A percentile compares a stretch with the other conserved stretches of the same genome.
These are phyloP conservation scores for Bothrops alternatus DNA, from an alignment of 2,797 vertebrate genomes.

Conservation along the genomic window DNA sequence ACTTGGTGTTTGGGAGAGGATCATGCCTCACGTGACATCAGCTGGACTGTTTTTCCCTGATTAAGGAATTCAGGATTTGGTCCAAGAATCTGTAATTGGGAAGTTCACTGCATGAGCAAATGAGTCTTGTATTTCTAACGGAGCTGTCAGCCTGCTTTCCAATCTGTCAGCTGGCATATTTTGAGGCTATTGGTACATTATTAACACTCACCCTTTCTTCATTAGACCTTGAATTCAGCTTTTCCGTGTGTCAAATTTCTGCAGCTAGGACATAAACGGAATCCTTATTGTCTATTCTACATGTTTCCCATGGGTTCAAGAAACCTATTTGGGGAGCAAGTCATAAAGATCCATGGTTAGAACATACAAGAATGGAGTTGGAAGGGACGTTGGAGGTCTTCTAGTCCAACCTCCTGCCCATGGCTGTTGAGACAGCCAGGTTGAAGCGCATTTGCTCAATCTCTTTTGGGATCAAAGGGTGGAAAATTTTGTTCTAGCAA, in stretches of 20 bases:
- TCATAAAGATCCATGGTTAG: background rate
- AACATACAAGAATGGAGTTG: background rate
- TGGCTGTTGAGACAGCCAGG: background rate
- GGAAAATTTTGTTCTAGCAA: background rate
- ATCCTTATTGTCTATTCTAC: too few species aligned
- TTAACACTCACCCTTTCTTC: background rate
- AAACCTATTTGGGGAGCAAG: background rate
- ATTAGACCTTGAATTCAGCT: background rate
- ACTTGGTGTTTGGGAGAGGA: slow-evolving; percentile 9
- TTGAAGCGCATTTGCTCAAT: background rate
- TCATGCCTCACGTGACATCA: background rate
- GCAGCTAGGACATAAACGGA: background rate
- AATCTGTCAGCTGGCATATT: background rate
- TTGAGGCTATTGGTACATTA: background rate
- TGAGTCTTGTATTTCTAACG: background rate
- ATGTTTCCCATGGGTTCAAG: background rate
- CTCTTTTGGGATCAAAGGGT: background rate
- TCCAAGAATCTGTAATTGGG: slow-evolving; percentile 1
- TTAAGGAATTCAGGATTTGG: slow-evolving; percentile 15
- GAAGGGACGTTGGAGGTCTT: background rate
- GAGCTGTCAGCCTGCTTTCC: slow-evolving; percentile 28
- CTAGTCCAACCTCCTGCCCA: background rate
- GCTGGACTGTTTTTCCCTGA: background rate
- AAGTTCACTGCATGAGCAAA: background rate
- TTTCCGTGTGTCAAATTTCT: background rate